A percentile compares a stretch with the other conserved stretches of the same genome.
Conservation (phyloP, 2,113 vertebrate genomes). For the Thinocorus orbignyianus region DNA sequence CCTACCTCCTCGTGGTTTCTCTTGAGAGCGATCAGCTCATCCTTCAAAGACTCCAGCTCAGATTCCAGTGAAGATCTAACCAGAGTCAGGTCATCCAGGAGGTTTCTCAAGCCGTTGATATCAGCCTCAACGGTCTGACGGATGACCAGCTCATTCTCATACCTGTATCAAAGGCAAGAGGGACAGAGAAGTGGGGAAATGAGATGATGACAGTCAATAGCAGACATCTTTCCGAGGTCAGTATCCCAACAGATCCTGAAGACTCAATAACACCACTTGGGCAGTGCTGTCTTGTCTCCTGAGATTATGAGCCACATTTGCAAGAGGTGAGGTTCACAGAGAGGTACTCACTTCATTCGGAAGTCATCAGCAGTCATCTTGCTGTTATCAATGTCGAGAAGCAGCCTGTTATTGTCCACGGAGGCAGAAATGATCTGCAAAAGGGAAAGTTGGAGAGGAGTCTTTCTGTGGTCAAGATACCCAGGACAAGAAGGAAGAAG, state of each 20-base stretch:
- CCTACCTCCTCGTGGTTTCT: conserved; percentile 73
- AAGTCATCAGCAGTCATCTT: conserved; percentile 76
- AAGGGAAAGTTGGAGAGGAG: neutral
- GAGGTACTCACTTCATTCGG: conserved; percentile 70
- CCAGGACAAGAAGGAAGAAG: neutral
- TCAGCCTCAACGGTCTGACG: conserved; percentile 57
- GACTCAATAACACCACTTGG: neutral
- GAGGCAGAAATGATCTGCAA: conserved; percentile 48
- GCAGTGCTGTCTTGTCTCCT: neutral
- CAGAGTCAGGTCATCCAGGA: conserved; percentile 66
- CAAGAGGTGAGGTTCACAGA: neutral
- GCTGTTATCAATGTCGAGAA: conserved; percentile 69
- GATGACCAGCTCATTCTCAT: conserved; percentile 63
- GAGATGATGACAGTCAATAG: neutral
- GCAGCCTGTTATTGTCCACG: conserved; percentile 60
- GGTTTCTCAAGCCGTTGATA: conserved; percentile 53
- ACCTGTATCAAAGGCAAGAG: conserved; percentile 25
- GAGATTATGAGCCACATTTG: neutral
- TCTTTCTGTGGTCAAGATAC: neutral
- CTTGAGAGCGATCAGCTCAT: conserved; percentile 61
- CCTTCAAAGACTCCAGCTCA: conserved; percentile 24
- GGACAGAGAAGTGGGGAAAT: neutral
- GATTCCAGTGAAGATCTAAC: conserved; percentile 44
- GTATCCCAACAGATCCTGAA: neutral
- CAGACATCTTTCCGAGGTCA: neutral